These are phyloP conservation scores for Idris sp. DNA, from an alignment of 1,140 invertebrate genomes.

Conservation along the genomic window DNA sequence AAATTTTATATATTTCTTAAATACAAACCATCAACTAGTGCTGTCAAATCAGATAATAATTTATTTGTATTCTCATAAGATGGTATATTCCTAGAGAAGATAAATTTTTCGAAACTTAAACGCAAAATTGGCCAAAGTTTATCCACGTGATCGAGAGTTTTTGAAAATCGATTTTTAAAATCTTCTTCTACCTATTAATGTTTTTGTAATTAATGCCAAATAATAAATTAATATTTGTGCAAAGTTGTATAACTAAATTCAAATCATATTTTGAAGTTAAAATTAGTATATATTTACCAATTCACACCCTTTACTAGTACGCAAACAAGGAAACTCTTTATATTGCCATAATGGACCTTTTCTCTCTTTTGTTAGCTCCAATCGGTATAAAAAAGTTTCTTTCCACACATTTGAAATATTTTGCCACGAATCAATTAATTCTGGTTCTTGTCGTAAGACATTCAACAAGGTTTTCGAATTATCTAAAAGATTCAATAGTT, in stretches of 20 bases:
- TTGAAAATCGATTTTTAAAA: slow-evolving; percentile 1
- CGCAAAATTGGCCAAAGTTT: not conserved
- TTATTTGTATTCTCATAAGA: not conserved
- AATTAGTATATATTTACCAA: not conserved
- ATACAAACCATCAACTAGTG: slow-evolving; percentile 5
- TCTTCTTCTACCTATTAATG: slow-evolving; percentile 2
- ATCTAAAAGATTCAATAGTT: not conserved
- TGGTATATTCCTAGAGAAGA: slow-evolving; percentile 1
- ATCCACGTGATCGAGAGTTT: not conserved
- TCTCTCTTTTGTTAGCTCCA: not conserved
- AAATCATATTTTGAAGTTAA: too few species aligned
- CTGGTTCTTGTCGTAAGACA: not conserved
- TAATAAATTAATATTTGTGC: too few species aligned
- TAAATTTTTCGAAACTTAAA: slow-evolving; percentile 1
- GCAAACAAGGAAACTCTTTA: not conserved
- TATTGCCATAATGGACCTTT: not conserved
- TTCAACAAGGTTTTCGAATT: not conserved
- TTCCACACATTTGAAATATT: not conserved
- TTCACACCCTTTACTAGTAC: not conserved
- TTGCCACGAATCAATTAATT: not conserved
- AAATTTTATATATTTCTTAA: too few species aligned
- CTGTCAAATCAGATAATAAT: slow-evolving; percentile 1
- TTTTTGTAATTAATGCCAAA: too few species aligned
- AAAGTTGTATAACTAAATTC: too few species aligned
- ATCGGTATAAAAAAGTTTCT: not conserved